Conservation (phyloP, 2,113 vertebrate species). For the Melanostigma gelatinosum region DNA sequence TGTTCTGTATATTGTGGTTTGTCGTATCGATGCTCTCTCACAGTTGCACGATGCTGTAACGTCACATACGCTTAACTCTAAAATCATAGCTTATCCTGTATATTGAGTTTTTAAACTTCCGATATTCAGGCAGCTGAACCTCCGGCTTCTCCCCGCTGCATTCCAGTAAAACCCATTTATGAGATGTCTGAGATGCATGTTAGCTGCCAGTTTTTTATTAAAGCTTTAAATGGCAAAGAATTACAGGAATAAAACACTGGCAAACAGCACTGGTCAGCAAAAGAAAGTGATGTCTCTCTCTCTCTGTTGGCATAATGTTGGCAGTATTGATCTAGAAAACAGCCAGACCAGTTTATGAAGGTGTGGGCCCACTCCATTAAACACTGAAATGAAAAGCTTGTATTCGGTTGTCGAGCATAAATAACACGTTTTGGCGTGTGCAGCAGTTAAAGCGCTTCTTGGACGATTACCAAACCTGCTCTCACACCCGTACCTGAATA, state of each 20-base stretch:
- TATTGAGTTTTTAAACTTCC: slow-evolving; percentile 30
- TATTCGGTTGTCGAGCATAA: slow-evolving; percentile 7
- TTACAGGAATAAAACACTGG: slow-evolving; percentile 4
- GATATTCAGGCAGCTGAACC: slow-evolving; percentile 3
- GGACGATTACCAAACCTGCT: background rate
- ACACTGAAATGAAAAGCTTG: slow-evolving; percentile 18
- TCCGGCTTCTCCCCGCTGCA: background rate
- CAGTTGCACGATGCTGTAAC: too few species aligned
- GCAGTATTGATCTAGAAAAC: slow-evolving; percentile 6
- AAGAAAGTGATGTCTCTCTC: background rate
- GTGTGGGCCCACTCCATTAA: slow-evolving; percentile 9
- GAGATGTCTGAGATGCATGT: background rate
- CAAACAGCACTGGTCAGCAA: slow-evolving; percentile 13
- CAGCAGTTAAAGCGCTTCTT: slow-evolving; percentile 9
- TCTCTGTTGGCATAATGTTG: background rate
- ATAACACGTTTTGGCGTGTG: background rate
- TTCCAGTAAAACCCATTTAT: slow-evolving; percentile 2
- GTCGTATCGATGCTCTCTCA: too few species aligned
- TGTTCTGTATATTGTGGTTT: too few species aligned
- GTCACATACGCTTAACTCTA: background rate
- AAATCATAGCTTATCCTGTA: background rate
- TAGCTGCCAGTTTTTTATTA: slow-evolving; percentile 17
- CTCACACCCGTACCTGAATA: background rate
- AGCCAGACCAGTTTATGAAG: background rate
- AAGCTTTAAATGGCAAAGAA: slow-evolving; percentile 13